phyloP scores from a whole-genome alignment of 2,113 vertebrate species.

The Aegithalos caudatus region DNA sequence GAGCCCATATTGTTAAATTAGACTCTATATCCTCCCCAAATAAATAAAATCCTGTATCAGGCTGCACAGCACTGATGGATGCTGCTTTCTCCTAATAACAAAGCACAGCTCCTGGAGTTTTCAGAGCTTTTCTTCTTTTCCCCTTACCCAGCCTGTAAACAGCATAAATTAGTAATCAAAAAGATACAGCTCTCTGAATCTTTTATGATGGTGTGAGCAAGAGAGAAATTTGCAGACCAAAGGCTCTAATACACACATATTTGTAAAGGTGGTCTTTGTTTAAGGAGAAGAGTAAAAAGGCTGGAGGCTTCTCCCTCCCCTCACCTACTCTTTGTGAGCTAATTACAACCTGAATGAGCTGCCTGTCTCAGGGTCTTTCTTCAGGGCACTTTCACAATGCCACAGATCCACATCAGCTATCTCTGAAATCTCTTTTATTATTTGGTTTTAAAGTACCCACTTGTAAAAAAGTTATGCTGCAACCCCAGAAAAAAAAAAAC shows the following conservation, averaged over 20 bases:
- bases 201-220: constrained; percentile 33
- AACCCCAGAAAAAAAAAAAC: not conserved
- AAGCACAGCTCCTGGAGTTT: constrained; percentile 9
- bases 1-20: not conserved
- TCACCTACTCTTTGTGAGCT: constrained; percentile 36
- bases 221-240: constrained; percentile 19
- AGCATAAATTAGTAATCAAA: constrained; percentile 63
- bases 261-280: constrained; percentile 55
- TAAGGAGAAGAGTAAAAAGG: constrained; percentile 35
- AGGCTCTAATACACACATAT: constrained; percentile 44
- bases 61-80: not conserved
- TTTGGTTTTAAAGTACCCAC: constrained; percentile 35
- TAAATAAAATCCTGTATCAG: not conserved
- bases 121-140: not conserved
- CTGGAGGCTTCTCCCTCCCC: constrained; percentile 1
- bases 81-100: not conserved
- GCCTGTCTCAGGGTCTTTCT: constrained; percentile 28
- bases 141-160: constrained; percentile 2
- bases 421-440: constrained; percentile 36
- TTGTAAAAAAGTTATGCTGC: constrained; percentile 8
- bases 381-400: not conserved
- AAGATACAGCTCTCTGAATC: constrained; percentile 56
- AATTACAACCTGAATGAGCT: constrained; percentile 37
- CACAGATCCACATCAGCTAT: constrained; percentile 1
- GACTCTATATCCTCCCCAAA: not conserved